Base-by-base conservation (phyloP, 2,113 vertebrate genomes). In the Onychorhynchus coronatus region DNA sequence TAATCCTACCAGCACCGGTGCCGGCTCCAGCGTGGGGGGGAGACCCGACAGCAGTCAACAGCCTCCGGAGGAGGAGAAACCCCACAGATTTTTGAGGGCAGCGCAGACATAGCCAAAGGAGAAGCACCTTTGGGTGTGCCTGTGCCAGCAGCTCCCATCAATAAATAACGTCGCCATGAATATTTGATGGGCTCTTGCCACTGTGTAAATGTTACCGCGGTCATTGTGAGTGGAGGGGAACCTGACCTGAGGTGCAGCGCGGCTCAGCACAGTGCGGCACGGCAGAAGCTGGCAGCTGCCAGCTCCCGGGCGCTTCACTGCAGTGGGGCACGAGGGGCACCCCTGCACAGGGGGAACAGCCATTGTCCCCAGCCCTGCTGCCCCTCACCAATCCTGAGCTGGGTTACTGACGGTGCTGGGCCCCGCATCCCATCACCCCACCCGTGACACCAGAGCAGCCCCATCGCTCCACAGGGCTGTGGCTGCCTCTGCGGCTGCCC, bases 141-240 rank as follows among this genome's bases (percentile, higher is more conserved):
- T 42, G 39, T 21, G 56, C 56, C 42, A 62, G 52, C 82, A 53
- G 76, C 53, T 76, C 2, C 70, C 91, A 96, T 95, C 76, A 92
- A 95, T 93, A 89, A 95, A 84, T 95, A 89, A 96, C 27, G 2
- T 3, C 28, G 2, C 21, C 65, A 94, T 92, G 28, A 95, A 95
- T 95, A 95, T 91, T 94, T 55, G 80, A 96, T 91, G 63, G 41
- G 35, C 68, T 84, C 39, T 47, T 25, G 88, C 63, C 55, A 25
- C 50, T 9, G 49, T 35, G 91, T 73, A 95, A 95, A 94, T 91
- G 96, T 91, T 88, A 96, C 83, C 71, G 19, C 71, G 25, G 67
- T 39, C 31, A 52, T 0, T 20, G 75, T 3, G 76, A 89, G 68
- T 14, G 0, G n/a, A 77, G 68, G 41, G 91, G 61, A 96, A 94